phyloP scores from a whole-genome alignment of 2,113 vertebrate genomes.

The Thunnus maccoyii region DNA sequence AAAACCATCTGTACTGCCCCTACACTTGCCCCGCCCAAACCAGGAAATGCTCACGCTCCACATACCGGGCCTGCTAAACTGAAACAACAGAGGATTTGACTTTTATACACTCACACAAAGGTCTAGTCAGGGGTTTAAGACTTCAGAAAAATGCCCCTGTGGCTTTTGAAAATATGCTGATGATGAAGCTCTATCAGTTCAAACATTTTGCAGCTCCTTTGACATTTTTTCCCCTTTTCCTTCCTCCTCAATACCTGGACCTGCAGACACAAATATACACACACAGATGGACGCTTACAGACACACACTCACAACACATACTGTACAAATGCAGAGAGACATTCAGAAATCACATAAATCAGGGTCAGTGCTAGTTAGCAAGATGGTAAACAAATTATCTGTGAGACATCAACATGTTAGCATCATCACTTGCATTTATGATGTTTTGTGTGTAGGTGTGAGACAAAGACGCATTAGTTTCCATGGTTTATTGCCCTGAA shows the following conservation, averaged over 20 bases:
- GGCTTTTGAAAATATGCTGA: slow-evolving; percentile 52
- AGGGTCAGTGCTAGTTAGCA: not conserved
- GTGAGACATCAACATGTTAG: too few species aligned
- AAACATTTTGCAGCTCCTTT: slow-evolving; percentile 24
- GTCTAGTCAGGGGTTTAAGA: slow-evolving; percentile 54
- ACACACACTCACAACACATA: not conserved
- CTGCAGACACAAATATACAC: slow-evolving; percentile 19
- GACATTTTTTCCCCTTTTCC: not conserved
- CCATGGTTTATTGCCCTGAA: too few species aligned
- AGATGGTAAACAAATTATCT: too few species aligned
- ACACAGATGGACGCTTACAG: not conserved
- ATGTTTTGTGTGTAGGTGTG: too few species aligned
- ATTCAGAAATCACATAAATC: not conserved
- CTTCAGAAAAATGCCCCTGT: slow-evolving; percentile 27
- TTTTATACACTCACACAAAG: slow-evolving; percentile 57
- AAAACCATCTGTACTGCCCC: slow-evolving; percentile 20
- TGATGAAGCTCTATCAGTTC: slow-evolving; percentile 25
- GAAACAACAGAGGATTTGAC: slow-evolving; percentile 58
- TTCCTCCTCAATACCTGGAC: not conserved
- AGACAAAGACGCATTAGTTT: too few species aligned
- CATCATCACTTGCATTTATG: too few species aligned
- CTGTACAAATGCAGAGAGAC: not conserved
- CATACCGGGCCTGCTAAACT: slow-evolving; percentile 50
- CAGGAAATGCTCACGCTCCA: slow-evolving; percentile 66
- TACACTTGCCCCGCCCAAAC: slow-evolving; percentile 43